A percentile compares a stretch with the other conserved stretches of the same genome.
phyloP scores from a whole-genome alignment of 1,140 invertebrate genomes.

The Akabosia matsudoensis region DNA sequence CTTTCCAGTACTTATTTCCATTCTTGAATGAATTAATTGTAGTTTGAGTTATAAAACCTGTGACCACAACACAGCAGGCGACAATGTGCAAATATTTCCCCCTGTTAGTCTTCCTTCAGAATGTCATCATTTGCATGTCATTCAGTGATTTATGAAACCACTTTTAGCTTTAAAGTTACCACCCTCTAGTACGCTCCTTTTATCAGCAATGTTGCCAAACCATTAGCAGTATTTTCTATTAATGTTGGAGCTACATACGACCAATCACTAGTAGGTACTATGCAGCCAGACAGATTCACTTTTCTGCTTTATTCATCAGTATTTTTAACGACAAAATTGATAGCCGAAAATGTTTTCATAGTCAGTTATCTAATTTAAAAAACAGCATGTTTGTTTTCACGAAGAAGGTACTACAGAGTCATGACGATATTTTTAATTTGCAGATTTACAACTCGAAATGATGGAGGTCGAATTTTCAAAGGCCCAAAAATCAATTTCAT shows the following conservation, averaged over 20 bases:
- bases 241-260: too few relatives aligned
- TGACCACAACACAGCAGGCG: constrained; percentile 6
- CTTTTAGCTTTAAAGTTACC: not conserved
- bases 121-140: constrained; percentile 15
- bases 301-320: too few relatives aligned
- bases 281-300: too few relatives aligned
- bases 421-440: not conserved
- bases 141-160: constrained; percentile 17
- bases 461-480: not conserved
- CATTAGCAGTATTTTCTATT: too few relatives aligned
- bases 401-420: not conserved
- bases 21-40: not conserved
- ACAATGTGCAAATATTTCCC: constrained; percentile 13
- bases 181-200: not conserved
- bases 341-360: too few relatives aligned
- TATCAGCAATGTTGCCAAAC: too few relatives aligned
- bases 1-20: not conserved
- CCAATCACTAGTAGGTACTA: too few relatives aligned
- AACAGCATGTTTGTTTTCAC: not conserved
- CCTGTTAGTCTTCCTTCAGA: not conserved
- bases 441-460: not conserved
- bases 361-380: too few relatives aligned
- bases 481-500: not conserved
- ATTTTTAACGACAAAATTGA: too few relatives aligned
- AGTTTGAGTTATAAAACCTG: not conserved